Conservation (phyloP, 2,797 vertebrate genomes). For the Vireo griseus region DNA sequence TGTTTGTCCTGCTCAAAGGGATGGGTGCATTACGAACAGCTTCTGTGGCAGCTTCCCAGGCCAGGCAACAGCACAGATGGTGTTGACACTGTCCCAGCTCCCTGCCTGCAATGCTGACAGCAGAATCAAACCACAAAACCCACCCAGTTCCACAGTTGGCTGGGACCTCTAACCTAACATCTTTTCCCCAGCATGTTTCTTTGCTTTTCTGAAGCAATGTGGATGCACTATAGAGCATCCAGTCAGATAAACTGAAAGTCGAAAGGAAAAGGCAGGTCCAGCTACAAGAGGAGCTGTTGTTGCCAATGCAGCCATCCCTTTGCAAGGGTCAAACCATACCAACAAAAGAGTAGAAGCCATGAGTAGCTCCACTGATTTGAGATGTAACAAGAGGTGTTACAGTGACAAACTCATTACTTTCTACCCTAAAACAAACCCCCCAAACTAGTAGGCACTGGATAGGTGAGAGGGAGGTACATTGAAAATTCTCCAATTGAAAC, state of each 20-base stretch:
- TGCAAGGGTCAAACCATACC: not conserved
- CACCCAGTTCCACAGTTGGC: not conserved
- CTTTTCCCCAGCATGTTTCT: not conserved
- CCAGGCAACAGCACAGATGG: not conserved
- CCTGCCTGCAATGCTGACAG: not conserved
- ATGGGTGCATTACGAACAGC: not conserved
- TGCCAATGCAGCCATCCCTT: not conserved
- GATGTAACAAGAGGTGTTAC: fast-evolving
- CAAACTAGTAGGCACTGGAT: not conserved
- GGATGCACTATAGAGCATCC: not conserved
- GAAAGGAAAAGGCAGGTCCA: not conserved
- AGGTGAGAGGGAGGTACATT: fast-evolving
- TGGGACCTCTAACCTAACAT: not conserved
- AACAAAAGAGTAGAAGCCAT: not conserved
- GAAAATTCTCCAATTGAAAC: not conserved
- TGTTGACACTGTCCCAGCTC: not conserved
- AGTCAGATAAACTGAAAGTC: not conserved
- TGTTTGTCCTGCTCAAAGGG: not conserved
- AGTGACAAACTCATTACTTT: not conserved
- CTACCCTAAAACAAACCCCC: not conserved
- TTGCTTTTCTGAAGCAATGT: not conserved
- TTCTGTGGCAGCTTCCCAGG: not conserved
- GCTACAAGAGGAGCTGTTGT: not conserved
- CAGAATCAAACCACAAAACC: not conserved
- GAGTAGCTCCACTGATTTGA: not conserved